phyloP scores from a whole-genome alignment of 2,113 vertebrate genomes.

The Entomyzon cyanotis region DNA sequence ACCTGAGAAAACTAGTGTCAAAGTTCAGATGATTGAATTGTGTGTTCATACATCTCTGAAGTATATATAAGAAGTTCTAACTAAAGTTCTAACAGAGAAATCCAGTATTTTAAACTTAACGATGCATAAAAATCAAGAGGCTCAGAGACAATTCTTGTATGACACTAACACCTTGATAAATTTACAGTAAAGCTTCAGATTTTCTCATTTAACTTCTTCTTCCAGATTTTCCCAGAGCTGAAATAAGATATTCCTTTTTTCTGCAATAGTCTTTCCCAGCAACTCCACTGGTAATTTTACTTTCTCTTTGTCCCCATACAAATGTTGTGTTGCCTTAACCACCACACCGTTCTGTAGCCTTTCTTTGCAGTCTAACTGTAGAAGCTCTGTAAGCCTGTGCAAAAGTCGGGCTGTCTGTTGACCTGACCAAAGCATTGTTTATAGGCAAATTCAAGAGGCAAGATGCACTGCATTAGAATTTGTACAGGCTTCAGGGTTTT shows the following conservation, averaged over 20 bases:
- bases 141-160: not conserved
- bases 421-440: not conserved
- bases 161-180: not conserved
- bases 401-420: not conserved
- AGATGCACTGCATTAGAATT: not conserved
- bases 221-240: not conserved
- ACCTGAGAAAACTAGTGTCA: not conserved
- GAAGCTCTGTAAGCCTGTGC: not conserved
- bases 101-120: not conserved
- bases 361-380: not conserved
- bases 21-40: not conserved
- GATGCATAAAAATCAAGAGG: not conserved
- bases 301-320: not conserved
- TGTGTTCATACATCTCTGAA: not conserved
- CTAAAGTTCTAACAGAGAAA: not conserved
- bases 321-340: not conserved
- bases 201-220: not conserved
- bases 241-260: not conserved
- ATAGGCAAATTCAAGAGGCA: not conserved
- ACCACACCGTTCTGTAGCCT: not conserved
- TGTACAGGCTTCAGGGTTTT: not conserved
- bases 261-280: not conserved
- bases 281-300: not conserved
- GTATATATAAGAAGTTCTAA: not conserved
- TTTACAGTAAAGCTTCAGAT: not conserved